Base-by-base conservation (phyloP, 2,888 invertebrate species). In the Tenthredo scrophulariae region DNA sequence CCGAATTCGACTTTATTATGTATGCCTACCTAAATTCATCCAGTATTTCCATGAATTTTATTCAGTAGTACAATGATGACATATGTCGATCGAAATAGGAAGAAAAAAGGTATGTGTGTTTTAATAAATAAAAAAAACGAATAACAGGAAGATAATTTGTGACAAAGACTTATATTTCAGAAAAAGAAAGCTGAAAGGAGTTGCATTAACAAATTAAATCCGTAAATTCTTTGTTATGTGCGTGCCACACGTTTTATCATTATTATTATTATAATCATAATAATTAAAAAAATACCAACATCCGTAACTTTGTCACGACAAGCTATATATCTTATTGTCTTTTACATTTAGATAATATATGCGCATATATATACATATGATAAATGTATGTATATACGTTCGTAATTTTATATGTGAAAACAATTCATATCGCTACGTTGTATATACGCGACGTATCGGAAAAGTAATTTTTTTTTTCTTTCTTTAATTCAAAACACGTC, bases 231-330 rank as follows among this genome's bases (percentile, higher is more conserved):
- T 70, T 37, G 33, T 37, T 70, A 62, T 70, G n/a, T 18, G 37
- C 37, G 18, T n/a, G 18, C n/a, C 15, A 5, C 37, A 37, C n/a
- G n/a, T 33, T 33, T n/a, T 70, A 29, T 70, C 37, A 29, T 33
- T 7, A 33, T 33, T 67, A 18, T 70, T 37, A 70, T n/a, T 37
- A 70, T 29, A 37, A 70, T 37, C n/a, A 33, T 70, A 2, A 70
- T 70, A 70, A 70, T 70, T 70, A 70, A 70, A 70, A 70, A 70
- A 37, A 70, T 70, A 37, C 70, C 13, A 15, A 37, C 33, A 15
- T n/a, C 70, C n/a, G 70, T n/a, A 1, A n/a, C n/a, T 40, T 33
- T 6, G 70, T 70, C 70, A 70, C 70, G 70, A 40, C 18, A 37
- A 70, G 37, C 18, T 50, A 50, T 62, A 26, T 18, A 70, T 70